Conservation (phyloP, 1,140 invertebrate genomes). For the Araneus ventricosus region DNA sequence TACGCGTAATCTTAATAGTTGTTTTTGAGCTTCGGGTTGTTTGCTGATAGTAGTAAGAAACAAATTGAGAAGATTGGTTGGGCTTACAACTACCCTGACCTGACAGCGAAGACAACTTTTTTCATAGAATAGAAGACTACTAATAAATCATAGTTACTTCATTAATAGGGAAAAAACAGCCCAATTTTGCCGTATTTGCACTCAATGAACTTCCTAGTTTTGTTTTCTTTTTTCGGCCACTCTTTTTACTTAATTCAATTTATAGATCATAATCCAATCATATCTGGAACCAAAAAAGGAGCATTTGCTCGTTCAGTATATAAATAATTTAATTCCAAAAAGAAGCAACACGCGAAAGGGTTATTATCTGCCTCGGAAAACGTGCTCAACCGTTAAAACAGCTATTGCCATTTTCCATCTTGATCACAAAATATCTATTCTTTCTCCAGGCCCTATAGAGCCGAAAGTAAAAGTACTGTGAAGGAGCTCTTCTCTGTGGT, state of each 20-base stretch:
- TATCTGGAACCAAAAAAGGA: not conserved
- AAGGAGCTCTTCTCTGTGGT: conserved; percentile 10
- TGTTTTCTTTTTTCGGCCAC: not conserved
- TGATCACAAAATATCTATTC: conserved; percentile 40
- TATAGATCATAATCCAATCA: not conserved
- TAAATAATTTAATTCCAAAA: conserved; percentile 20
- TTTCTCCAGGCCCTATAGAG: not conserved
- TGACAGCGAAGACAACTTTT: too few species aligned
- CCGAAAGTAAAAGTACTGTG: not conserved
- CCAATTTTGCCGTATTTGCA: too few species aligned
- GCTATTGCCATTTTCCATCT: conserved; percentile 24
- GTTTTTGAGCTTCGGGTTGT: too few species aligned
- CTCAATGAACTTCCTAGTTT: not conserved
- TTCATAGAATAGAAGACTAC: too few species aligned
- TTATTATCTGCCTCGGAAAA: conserved; percentile 21
- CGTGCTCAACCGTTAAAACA: conserved; percentile 52
- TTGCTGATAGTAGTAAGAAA: too few species aligned
- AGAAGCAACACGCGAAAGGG: conserved; percentile 41
- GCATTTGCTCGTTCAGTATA: not conserved
- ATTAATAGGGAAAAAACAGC: too few species aligned
- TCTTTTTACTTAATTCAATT: not conserved
- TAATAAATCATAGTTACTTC: too few species aligned
- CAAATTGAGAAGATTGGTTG: too few species aligned
- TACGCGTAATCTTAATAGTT: too few species aligned
- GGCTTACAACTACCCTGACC: too few species aligned